Evolutionary conservation across 2,113 vertebrate species (phyloP), one percentile per base, ranked within the genome.

Genomic region (Calypte anna): DNA sequence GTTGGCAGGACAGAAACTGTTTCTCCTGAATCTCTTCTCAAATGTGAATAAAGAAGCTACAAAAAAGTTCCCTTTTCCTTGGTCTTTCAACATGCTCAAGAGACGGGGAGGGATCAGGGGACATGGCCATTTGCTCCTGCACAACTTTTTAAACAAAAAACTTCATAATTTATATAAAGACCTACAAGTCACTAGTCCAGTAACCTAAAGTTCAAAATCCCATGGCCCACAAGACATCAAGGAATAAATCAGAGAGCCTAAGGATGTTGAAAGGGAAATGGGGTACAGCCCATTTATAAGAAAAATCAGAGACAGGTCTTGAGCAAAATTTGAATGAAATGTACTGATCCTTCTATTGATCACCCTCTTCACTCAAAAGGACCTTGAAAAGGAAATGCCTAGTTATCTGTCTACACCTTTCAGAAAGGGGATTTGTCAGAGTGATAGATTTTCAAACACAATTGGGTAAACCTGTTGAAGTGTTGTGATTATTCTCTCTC

Each of bases 401-500:
- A 78, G 79, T 78, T 93, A 59, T 82, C 91, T 95, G 66, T 90
- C 96, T 96, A 86, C 82, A 91, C 80, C 92, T 92, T 96, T 87
- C 61, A 69, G 81, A 94, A 78, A 86, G 55, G 38, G 38, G 22
- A 86, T 92, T 88, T 89, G 87, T n/a, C 16, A 91, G 88, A 92
- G 83, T 80, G 96, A 96, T 80, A 97, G 93, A 96, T 96, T 97
- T 97, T 95, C 91, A 93, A 88, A 91, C 78, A 93, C 10, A 68
- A 59, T 7, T 3, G 33, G 53, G 83, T 96, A 97, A 97, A 96
- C 89, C 82, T 96, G 96, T 94, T 70, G 10, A 59, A 88, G 40
- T 95, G 96, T 97, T 95, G 88, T 95, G 96, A 96, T 93, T 91
- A 90, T 95, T 91, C 85, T 53, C 44, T 93, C 91, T 91, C 84